phyloP scores from a whole-genome alignment of 1,140 invertebrate species.

The Ruditapes philippinarum region DNA sequence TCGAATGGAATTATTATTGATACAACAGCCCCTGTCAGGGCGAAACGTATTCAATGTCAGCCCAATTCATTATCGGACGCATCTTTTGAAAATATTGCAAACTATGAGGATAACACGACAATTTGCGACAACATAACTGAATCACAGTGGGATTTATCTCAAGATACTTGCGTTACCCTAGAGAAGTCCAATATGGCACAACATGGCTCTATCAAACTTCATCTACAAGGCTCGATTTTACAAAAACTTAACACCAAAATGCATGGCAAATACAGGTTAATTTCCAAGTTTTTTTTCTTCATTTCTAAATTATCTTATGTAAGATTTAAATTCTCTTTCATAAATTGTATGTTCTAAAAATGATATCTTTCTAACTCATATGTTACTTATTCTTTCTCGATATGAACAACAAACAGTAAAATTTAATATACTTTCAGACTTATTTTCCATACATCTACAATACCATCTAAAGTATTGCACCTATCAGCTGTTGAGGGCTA shows the following conservation, averaged over 20 bases:
- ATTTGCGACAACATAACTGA: neutral
- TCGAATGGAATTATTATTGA: conserved; percentile 32
- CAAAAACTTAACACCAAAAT: neutral
- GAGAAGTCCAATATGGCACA: neutral
- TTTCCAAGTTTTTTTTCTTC: too few species aligned
- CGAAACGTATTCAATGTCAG: neutral
- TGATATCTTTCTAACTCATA: too few species aligned
- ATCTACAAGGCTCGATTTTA: neutral
- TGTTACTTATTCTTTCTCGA: too few species aligned
- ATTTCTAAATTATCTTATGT: too few species aligned
- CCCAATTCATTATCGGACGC: neutral
- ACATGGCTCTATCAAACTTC: too few species aligned
- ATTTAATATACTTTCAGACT: too few species aligned
- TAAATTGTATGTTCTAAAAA: too few species aligned
- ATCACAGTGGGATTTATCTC: neutral
- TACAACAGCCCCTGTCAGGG: conserved; percentile 3
- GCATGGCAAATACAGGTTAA: neutral
- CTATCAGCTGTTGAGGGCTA: conserved; percentile 71
- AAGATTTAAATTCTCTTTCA: too few species aligned
- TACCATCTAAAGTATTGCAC: conserved; percentile 37
- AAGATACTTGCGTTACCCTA: neutral
- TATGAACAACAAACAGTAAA: too few species aligned
- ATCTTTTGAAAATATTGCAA: neutral
- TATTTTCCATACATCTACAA: conserved; percentile 64
- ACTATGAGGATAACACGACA: neutral